phyloP scores from a whole-genome alignment of 2,888 invertebrate genomes.

The Polyommatus icarus region DNA sequence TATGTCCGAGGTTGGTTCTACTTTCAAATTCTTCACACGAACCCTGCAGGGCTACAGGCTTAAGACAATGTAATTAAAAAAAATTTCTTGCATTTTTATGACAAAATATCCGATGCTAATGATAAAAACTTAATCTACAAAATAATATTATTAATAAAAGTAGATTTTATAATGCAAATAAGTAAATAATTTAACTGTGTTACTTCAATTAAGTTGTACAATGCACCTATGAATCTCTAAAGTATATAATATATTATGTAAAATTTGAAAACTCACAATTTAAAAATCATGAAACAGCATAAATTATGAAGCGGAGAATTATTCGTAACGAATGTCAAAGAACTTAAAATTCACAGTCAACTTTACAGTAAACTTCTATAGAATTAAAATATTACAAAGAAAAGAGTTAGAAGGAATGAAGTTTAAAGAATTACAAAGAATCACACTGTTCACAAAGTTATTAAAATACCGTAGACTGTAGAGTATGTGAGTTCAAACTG shows the following conservation, averaged over 20 bases:
- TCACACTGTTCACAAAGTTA: conserved; percentile 9
- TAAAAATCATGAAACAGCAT: neutral
- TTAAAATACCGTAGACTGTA: neutral
- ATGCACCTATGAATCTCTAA: too few relatives aligned
- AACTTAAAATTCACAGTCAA: neutral
- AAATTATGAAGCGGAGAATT: neutral
- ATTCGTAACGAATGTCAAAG: neutral
- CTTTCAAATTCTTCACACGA: conserved; percentile 3
- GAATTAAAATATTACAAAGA: neutral
- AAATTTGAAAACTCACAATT: too few relatives aligned
- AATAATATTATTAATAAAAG: neutral
- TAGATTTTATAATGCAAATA: neutral
- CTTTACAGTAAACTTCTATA: neutral
- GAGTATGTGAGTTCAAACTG: conserved; percentile 7
- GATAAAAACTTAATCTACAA: neutral
- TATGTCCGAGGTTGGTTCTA: neutral
- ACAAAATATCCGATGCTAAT: neutral
- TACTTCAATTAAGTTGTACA: too few relatives aligned
- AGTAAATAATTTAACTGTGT: neutral
- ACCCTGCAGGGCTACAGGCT: neutral
- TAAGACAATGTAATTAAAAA: neutral
- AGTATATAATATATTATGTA: too few relatives aligned
- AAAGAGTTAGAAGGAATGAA: conserved; percentile 6
- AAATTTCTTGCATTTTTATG: neutral
- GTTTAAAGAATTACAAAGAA: conserved; percentile 4